Evolutionary conservation across 2,797 vertebrate species (phyloP), one percentile per base, ranked within the genome.

Genomic region (Cryptoblepharus egeriae): DNA sequence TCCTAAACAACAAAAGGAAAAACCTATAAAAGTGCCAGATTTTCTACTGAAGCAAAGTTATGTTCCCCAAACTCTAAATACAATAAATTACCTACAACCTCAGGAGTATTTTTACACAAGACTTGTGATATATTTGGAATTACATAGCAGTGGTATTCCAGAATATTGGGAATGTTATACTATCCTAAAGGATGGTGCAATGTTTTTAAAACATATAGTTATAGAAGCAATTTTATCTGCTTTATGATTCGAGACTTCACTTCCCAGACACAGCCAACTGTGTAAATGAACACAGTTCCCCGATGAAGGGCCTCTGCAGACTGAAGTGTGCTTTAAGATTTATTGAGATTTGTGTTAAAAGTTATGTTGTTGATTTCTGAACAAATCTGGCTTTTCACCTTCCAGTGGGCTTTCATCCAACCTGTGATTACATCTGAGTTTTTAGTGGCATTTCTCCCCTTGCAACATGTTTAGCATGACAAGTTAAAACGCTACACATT

Each of bases 1-100:
- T 99, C 93, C 99, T 99, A 95, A 91, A 94, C 89, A 58, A 90
- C 4, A 90, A 73, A 90, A 73, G 70, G 84, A 84, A 35, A 88
- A 92, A 89, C 75, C n/a, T 82, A 73, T 79, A 84, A 90, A 88
- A 0, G 39, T 64, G 87, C 81, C 77, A 72, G 71, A 85, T 85
- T 75, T 85, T 26, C 24, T 16, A n/a, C 16, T 3, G 73, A 91
- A 89, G 90, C 58, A 86, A 90, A 76, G 58, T 39, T 37, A 8
- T 55, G 35, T 68, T 30, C 76, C 45, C 24, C 55, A 86, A 87
- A 1, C 8, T 2, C 75, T 37, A 71, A 82, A n/a, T 78, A 64
- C 16, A 30, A 84, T 77, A 37, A 45, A 30, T 49, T 4, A 5
- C 60, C 65, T 8, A 80, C 79, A 86, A 70, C 4, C 5, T 7